These are phyloP conservation scores for Pegoplata infirma DNA, from an alignment of 2,888 invertebrate genomes.

Conservation along the genomic window DNA sequence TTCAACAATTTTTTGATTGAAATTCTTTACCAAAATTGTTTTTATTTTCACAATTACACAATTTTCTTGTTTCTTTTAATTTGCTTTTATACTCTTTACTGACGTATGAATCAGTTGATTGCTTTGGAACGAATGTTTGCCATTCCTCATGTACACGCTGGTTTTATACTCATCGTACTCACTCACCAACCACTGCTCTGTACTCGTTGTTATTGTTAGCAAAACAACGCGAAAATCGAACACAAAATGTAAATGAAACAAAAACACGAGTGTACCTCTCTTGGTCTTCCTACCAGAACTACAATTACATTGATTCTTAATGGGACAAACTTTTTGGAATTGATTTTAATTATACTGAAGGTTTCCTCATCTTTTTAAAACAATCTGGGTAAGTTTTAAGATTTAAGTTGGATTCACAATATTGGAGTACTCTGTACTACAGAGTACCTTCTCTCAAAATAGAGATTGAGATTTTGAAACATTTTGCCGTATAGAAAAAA, in stretches of 20 bases:
- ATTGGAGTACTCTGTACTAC: no score
- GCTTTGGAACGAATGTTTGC: conserved; percentile 52
- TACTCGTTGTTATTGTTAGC: conserved; percentile 15
- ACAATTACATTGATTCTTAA: no score
- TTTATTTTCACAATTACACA: conserved; percentile 56
- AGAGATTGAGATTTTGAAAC: no score
- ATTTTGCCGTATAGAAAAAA: no score
- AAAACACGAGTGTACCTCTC: conserved; percentile 10
- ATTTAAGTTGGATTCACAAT: no score
- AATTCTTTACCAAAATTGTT: conserved; percentile 8
- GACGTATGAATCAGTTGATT: conserved; percentile 41
- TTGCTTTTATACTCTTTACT: conserved; percentile 50
- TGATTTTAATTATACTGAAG: no score
- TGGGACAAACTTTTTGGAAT: no score
- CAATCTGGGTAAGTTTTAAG: no score
- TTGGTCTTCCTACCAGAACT: no score
- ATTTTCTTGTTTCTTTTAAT: conserved; percentile 21
- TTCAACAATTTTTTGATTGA: conserved; percentile 31
- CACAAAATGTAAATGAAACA: conserved; percentile 35
- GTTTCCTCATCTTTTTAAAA: no score
- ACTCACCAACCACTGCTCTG: conserved; percentile 17
- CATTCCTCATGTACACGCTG: not conserved
- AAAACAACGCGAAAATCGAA: conserved; percentile 34
- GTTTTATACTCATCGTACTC: conserved; percentile 56
- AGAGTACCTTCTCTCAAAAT: no score